These are phyloP conservation scores for Drosophila fulvimacula DNA, from an alignment of 2,888 invertebrate genomes.

Conservation along the genomic window DNA sequence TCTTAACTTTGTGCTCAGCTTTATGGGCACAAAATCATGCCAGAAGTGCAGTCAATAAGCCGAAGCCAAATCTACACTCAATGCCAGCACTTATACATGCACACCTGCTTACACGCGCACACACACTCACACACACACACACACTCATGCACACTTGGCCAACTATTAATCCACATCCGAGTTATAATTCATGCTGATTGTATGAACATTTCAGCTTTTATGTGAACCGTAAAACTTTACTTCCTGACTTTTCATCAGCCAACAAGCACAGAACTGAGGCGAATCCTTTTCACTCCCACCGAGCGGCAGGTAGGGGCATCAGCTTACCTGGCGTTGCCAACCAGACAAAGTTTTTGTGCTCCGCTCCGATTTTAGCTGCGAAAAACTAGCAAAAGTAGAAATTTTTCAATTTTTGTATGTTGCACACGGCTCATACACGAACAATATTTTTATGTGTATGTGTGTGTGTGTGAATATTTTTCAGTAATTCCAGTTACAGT, in stretches of 20 bases:
- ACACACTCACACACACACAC: conserved; percentile 23
- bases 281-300: conserved; percentile 16
- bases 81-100: conserved; percentile 10
- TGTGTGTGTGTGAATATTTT: conserved; percentile 71
- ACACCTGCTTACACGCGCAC: not conserved
- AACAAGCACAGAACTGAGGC: conserved; percentile 18
- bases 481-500: conserved; percentile 79
- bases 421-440: conserved; percentile 51
- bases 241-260: conserved; percentile 79
- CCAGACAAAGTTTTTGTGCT: conserved; percentile 60
- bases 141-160: conserved; percentile 45
- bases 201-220: conserved; percentile 80
- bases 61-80: conserved; percentile 33
- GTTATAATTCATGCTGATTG: conserved; percentile 81
- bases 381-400: conserved; percentile 46
- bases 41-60: conserved; percentile 43
- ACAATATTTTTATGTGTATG: conserved; percentile 57
- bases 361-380: conserved; percentile 55
- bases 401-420: conserved; percentile 62
- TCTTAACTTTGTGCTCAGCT: conserved; percentile 42
- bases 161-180: conserved; percentile 80
- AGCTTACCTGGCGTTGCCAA: conserved; percentile 47
- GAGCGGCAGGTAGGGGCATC: not conserved
- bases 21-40: conserved; percentile 38
- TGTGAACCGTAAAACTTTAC: conserved; percentile 80